phyloP scores from a whole-genome alignment of 2,113 vertebrate genomes.

The Cyprinodon tularosa region DNA sequence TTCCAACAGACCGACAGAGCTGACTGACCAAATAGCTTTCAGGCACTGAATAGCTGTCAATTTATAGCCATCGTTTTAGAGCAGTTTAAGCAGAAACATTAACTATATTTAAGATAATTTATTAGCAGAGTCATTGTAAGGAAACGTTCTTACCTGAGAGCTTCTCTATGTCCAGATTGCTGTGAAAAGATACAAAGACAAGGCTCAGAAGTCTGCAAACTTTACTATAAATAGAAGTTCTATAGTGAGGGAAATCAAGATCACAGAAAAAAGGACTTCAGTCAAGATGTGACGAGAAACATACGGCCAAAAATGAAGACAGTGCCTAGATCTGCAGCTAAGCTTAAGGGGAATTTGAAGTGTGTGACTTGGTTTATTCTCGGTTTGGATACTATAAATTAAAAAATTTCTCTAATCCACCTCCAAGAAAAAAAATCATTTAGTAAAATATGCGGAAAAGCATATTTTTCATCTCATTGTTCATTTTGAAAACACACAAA shows the following conservation, averaged over 20 bases:
- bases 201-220: neutral
- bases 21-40: neutral
- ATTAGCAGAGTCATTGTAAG: neutral
- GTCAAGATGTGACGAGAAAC: neutral
- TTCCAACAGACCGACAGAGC: neutral
- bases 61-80: neutral
- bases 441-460: no score
- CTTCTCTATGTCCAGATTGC: conserved; percentile 75
- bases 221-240: neutral
- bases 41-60: neutral
- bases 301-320: neutral
- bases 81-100: neutral
- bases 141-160: conserved; percentile 64
- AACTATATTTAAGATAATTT: neutral
- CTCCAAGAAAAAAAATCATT: no score
- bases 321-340: neutral
- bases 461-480: no score
- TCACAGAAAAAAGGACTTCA: neutral
- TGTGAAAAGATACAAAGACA: conserved; percentile 22
- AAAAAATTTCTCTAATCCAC: neutral
- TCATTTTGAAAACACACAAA: no score
- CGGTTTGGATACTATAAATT: neutral
- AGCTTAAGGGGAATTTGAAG: neutral
- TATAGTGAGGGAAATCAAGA: neutral
- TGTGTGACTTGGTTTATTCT: no score